phyloP scores from a whole-genome alignment of 2,888 invertebrate species.

The Cheilosia impressa region DNA sequence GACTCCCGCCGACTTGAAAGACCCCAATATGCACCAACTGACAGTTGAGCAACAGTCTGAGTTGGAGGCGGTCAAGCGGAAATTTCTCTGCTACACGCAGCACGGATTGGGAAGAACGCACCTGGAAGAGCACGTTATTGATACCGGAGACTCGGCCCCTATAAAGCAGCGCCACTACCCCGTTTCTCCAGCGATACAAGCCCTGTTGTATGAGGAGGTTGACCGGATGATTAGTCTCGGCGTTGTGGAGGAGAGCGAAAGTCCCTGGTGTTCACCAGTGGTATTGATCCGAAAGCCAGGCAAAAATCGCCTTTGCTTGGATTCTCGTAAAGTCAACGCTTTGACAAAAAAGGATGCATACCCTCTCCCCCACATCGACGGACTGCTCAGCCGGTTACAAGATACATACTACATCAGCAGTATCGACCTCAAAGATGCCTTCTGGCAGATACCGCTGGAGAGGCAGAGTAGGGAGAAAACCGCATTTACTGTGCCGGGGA shows the following conservation, averaged over 20 bases:
- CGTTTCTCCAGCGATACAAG: not conserved
- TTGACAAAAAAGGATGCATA: constrained; percentile 21
- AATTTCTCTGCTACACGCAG: constrained; percentile 5
- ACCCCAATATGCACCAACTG: no score
- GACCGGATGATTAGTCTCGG: no score
- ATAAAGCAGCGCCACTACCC: constrained; percentile 71
- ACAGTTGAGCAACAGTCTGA: no score
- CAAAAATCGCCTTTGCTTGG: not conserved
- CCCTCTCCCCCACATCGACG: constrained; percentile 25
- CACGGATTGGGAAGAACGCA: constrained; percentile 30
- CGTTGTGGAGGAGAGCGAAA: not conserved
- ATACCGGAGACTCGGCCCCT: constrained; percentile 32
- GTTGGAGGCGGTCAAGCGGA: not conserved
- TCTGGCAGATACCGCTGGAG: constrained; percentile 11
- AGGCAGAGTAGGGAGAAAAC: constrained; percentile 28
- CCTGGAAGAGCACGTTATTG: constrained; percentile 3
- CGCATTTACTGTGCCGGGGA: constrained; percentile 51
- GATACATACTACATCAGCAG: constrained; percentile 9
- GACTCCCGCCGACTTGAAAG: no score
- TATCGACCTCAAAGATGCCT: not conserved
- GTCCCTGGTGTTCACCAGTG: not conserved
- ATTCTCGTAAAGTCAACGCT: not conserved
- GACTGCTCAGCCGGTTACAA: not conserved
- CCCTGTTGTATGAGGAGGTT: no score
- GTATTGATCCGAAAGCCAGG: constrained; percentile 76